phyloP scores from a whole-genome alignment of 2,113 vertebrate species.

The Perca schrenkii region DNA sequence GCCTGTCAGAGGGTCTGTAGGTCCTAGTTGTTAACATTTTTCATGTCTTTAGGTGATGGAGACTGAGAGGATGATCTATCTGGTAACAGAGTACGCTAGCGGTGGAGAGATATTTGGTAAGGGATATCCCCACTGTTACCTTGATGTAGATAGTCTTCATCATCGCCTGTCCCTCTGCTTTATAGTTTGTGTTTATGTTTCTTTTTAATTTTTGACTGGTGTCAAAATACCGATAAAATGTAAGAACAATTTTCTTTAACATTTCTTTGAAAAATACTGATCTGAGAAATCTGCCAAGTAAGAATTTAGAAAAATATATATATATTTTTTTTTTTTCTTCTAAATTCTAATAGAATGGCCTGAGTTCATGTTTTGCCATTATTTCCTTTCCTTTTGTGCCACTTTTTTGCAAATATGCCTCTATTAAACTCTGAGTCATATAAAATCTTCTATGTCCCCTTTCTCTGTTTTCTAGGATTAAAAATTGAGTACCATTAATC shows the following conservation, averaged over 20 bases:
- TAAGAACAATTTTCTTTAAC: background rate
- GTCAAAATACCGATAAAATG: background rate
- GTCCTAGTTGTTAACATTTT: constrained; percentile 22
- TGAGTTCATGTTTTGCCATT: background rate
- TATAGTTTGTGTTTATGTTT: background rate
- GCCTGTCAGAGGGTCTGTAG: constrained; percentile 65
- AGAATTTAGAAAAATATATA: too few relatives aligned
- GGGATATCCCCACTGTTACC: constrained; percentile 54
- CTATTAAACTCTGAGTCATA: background rate
- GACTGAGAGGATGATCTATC: constrained; percentile 98
- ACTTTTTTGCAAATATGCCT: background rate
- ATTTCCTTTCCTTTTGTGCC: background rate
- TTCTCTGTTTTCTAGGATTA: background rate
- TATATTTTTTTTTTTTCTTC: too few relatives aligned
- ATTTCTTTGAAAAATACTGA: background rate
- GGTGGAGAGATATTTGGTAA: constrained; percentile 99
- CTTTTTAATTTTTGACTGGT: background rate
- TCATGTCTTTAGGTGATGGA: constrained; percentile 93
- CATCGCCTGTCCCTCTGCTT: background rate
- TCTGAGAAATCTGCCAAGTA: too few relatives aligned
- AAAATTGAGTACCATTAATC: background rate
- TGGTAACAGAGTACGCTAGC: constrained; percentile 98
- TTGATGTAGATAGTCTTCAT: background rate
- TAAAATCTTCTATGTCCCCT: background rate
- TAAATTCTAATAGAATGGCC: too few relatives aligned